A percentile compares a stretch with the other conserved stretches of the same genome.
Evolutionary conservation across 1,140 invertebrate species (phyloP).

Genomic region (Heliconius nattereri): DNA sequence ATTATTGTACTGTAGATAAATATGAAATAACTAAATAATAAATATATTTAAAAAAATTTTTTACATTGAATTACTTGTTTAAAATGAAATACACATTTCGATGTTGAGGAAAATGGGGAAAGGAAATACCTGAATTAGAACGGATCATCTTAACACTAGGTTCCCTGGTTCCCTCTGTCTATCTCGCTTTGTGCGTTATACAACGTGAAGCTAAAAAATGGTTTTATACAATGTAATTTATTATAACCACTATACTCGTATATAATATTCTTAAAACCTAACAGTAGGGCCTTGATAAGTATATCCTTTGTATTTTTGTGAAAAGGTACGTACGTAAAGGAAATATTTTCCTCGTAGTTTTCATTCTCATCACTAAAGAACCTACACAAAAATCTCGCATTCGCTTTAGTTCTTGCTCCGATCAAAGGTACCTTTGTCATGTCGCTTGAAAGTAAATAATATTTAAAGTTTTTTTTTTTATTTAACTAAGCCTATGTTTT

Average conservation of each 20-base stretch:
- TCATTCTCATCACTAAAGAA: not conserved
- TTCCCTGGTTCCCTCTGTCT: not conserved
- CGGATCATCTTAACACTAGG: too few species aligned
- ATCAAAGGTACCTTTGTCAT: not conserved
- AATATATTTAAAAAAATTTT: not conserved
- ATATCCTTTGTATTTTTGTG: slow-evolving; percentile 1
- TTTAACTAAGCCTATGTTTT: not conserved
- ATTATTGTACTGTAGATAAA: not conserved
- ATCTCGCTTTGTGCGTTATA: not conserved
- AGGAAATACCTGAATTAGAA: too few species aligned
- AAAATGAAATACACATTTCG: too few species aligned
- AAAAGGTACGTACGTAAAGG: slow-evolving; percentile 7
- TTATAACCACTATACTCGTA: not conserved
- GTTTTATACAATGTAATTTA: too few species aligned
- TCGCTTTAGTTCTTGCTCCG: not conserved
- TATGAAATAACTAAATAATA: too few species aligned
- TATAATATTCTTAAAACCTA: not conserved
- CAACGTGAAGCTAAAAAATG: not conserved
- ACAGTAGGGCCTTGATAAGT: not conserved
- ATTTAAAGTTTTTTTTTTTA: not conserved
- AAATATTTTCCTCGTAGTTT: slow-evolving; percentile 7
- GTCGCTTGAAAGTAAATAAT: not conserved
- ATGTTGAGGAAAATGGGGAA: too few species aligned
- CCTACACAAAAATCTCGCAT: not conserved
- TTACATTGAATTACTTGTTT: not conserved